Percentiles rank a stretch among this genome's conserved stretches.
Conservation (phyloP, 2,113 vertebrate genomes). For the Phrynocephalus versicolor region DNA sequence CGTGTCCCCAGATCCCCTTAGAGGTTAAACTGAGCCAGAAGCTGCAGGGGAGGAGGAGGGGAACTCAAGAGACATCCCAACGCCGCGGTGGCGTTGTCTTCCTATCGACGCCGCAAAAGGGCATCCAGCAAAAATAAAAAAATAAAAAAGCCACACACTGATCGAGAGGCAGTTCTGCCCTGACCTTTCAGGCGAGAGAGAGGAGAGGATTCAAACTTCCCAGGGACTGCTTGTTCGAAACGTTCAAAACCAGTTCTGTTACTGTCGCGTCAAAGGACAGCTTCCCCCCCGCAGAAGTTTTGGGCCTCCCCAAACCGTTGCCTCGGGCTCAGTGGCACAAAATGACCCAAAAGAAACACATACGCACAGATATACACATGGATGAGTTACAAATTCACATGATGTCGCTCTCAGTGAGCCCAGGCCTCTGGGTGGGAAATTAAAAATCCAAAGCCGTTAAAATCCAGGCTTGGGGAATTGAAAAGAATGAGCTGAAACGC, state of each 20-base stretch:
- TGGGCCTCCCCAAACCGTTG: not conserved
- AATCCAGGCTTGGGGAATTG: not conserved
- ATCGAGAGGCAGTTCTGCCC: constrained; percentile 33
- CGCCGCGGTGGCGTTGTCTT: not conserved
- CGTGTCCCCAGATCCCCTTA: not conserved
- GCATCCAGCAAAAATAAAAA: constrained; percentile 40
- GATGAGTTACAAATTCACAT: constrained; percentile 29
- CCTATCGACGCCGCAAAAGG: constrained; percentile 17
- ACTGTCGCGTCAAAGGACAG: constrained; percentile 38
- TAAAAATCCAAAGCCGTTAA: not conserved
- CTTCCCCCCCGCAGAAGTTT: not conserved
- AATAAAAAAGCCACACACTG: too few relatives aligned
- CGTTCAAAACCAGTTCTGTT: constrained; percentile 23
- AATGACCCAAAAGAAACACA: too few relatives aligned
- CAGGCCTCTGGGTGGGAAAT: not conserved
- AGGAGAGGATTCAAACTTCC: constrained; percentile 47
- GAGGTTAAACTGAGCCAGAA: not conserved
- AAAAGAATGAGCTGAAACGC: not conserved
- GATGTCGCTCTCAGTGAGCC: not conserved
- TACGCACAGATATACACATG: not conserved
- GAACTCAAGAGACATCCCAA: not conserved
- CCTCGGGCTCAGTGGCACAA: not conserved
- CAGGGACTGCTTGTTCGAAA: constrained; percentile 42
- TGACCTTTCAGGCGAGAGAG: constrained; percentile 67
- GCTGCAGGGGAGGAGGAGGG: too few relatives aligned